Conservation (phyloP, 2,113 vertebrate species). For the Amphiprion ocellaris region DNA sequence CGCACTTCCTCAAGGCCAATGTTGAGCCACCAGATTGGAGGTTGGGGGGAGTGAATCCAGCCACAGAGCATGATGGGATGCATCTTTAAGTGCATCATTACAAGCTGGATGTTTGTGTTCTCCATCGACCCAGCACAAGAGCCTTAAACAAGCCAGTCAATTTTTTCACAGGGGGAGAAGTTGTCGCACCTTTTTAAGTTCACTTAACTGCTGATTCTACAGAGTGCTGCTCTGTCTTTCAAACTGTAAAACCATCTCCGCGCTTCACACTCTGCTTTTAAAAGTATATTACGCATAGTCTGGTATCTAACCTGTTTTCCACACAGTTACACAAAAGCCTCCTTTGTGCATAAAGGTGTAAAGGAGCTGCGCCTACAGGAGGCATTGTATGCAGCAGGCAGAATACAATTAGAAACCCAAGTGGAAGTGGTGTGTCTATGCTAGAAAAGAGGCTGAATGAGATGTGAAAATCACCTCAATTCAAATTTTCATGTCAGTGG, state of each 20-base stretch:
- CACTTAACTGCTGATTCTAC: constrained; percentile 30
- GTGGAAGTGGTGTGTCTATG: constrained; percentile 53
- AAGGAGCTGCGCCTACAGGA: constrained; percentile 16
- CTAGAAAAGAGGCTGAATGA: constrained; percentile 42
- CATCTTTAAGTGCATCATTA: constrained; percentile 73
- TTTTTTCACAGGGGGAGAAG: constrained; percentile 70
- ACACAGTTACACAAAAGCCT: constrained; percentile 13
- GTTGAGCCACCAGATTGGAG: constrained; percentile 14
- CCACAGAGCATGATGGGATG: constrained; percentile 19
- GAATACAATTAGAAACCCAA: constrained; percentile 53
- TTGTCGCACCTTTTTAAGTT: constrained; percentile 43
- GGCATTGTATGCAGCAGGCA: constrained; percentile 69
- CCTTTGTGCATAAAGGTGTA: constrained; percentile 17
- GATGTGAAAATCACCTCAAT: constrained; percentile 57
- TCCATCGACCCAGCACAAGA: constrained; percentile 48
- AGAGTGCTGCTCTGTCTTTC: neutral
- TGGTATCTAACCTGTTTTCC: neutral
- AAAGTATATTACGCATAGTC: neutral
- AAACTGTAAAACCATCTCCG: neutral
- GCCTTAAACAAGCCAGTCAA: constrained; percentile 67
- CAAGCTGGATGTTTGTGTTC: constrained; percentile 48
- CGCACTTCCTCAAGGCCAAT: constrained; percentile 63
- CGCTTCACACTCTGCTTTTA: neutral
- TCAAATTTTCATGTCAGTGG: constrained; percentile 43
- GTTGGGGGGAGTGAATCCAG: neutral